Percentiles rank a stretch among this genome's conserved stretches.
Conservation (phyloP, 2,797 vertebrate genomes). For the Crenuchus spilurus region DNA sequence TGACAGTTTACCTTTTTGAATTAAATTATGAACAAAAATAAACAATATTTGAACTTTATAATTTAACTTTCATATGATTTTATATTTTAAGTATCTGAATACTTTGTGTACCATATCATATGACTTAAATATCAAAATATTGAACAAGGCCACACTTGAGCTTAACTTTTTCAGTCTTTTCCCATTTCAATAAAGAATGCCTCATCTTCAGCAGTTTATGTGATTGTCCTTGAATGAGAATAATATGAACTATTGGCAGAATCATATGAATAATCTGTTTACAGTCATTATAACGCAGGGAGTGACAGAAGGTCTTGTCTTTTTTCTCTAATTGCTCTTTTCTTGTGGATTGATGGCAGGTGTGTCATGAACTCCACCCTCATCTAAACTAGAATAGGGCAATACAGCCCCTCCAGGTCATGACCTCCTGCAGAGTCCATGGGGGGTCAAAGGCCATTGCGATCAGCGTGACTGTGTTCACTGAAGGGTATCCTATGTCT, state of each 20-base stretch:
- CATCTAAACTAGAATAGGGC: not conserved
- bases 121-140: not conserved
- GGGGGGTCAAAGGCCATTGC: slow-evolving; percentile 26
- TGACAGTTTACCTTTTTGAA: too few species aligned
- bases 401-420: not conserved
- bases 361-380: not conserved
- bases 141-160: not conserved
- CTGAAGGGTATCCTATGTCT: not conserved
- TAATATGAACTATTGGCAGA: too few species aligned
- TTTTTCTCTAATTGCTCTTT: not conserved
- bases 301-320: not conserved
- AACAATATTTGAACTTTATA: too few species aligned
- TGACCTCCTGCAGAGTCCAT: slow-evolving; percentile 3
- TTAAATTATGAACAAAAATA: too few species aligned
- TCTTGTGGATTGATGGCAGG: not conserved
- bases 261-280: not conserved
- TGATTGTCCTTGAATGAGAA: slow-evolving; percentile 1
- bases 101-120: not conserved
- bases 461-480: slow-evolving; percentile 6
- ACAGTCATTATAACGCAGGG: not conserved
- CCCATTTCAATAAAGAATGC: too few species aligned
- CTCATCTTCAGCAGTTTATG: too few species aligned
- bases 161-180: too few species aligned
- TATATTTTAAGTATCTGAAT: too few species aligned
- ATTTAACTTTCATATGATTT: too few species aligned